phyloP scores from a whole-genome alignment of 2,888 invertebrate genomes.

The Euzophera pinguis region DNA sequence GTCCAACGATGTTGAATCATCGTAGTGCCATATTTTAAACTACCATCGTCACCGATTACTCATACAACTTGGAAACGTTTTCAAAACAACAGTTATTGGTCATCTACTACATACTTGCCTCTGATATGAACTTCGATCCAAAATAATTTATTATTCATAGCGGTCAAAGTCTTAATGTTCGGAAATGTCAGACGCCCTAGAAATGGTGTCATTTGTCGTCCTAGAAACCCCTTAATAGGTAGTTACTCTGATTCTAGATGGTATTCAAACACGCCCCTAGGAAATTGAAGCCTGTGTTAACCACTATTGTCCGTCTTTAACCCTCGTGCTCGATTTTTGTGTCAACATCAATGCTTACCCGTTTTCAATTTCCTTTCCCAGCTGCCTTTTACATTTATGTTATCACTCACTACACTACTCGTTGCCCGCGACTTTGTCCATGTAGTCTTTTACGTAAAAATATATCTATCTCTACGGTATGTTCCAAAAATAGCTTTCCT shows the following conservation, averaged over 20 bases:
- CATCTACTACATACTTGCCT: neutral
- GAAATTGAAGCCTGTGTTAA: slow-evolving; percentile 3
- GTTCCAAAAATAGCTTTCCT: too few relatives aligned
- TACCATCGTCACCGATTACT: slow-evolving; percentile 11
- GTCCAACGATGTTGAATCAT: neutral
- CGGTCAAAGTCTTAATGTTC: slow-evolving; percentile 24
- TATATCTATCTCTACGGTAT: too few relatives aligned
- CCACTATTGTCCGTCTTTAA: neutral
- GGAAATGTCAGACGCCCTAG: slow-evolving; percentile 37
- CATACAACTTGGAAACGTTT: slow-evolving; percentile 5
- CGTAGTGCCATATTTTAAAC: neutral
- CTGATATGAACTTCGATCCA: neutral
- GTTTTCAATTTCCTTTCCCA: neutral
- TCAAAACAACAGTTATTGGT: slow-evolving; percentile 8
- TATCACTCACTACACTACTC: too few relatives aligned
- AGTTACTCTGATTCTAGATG: slow-evolving; percentile 34
- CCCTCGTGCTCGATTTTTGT: neutral
- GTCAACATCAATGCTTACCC: neutral
- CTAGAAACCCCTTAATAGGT: slow-evolving; percentile 42
- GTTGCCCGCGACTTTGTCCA: too few relatives aligned
- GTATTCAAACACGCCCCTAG: slow-evolving; percentile 39
- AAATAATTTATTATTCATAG: slow-evolving; percentile 3
- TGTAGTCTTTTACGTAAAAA: too few relatives aligned
- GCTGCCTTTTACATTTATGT: neutral
- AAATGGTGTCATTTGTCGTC: slow-evolving; percentile 35